These are phyloP conservation scores for Megalonaias nervosa DNA, from an alignment of 1,140 invertebrate genomes.

Conservation along the genomic window DNA sequence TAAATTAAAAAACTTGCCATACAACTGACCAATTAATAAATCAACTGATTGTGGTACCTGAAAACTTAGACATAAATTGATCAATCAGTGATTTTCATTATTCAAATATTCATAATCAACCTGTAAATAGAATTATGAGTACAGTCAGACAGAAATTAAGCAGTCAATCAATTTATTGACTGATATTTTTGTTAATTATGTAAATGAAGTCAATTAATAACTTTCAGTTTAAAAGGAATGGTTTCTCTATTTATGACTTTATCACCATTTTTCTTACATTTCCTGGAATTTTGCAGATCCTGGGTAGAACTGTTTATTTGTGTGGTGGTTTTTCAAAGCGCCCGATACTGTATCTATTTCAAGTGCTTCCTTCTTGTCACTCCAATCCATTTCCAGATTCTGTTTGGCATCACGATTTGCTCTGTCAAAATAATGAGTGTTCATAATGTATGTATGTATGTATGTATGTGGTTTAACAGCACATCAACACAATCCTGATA, in stretches of 20 bases:
- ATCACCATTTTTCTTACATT: slow-evolving; percentile 58
- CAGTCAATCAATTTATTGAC: background rate
- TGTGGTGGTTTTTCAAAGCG: slow-evolving; percentile 66
- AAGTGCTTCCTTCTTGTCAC: slow-evolving; percentile 87
- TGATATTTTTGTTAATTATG: background rate
- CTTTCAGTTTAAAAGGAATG: too few relatives aligned
- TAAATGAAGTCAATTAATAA: too few relatives aligned
- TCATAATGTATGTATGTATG: too few relatives aligned
- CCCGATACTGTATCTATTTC: slow-evolving; percentile 77
- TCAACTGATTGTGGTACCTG: too few relatives aligned
- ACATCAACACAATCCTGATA: too few relatives aligned
- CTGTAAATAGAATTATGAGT: too few relatives aligned
- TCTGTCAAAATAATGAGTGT: slow-evolving; percentile 48
- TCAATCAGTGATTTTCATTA: too few relatives aligned
- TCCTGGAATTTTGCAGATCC: slow-evolving; percentile 72
- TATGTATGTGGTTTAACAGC: too few relatives aligned
- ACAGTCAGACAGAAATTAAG: background rate
- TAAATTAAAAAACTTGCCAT: too few relatives aligned
- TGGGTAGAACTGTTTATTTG: slow-evolving; percentile 71
- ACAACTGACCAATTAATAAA: too few relatives aligned
- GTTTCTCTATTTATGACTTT: background rate
- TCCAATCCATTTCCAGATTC: slow-evolving; percentile 89
- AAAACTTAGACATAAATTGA: too few relatives aligned
- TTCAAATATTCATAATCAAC: too few relatives aligned
- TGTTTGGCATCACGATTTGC: slow-evolving; percentile 85